Evolutionary conservation across 2,797 vertebrate species (phyloP), one percentile per base, ranked within the genome.

Genomic region (Periophthalmus magnuspinnatus): DNA sequence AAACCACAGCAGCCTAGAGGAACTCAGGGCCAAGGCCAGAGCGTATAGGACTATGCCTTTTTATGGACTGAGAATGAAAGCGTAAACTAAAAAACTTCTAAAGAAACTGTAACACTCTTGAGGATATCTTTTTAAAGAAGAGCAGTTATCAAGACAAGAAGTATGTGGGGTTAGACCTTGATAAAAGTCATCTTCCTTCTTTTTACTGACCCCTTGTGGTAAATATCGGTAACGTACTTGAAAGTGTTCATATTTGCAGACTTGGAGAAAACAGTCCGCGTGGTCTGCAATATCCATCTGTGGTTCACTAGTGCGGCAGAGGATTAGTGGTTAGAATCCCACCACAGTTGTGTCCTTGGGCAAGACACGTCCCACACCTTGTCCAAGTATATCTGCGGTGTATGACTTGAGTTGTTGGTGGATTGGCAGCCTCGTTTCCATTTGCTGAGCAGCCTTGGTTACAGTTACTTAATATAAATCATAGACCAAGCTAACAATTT

Each of bases 41-140:
- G n/a, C 5, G 2, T 34, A 14, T 4, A n/a, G 21, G 14, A 24
- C 41, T n/a, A 2, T 1, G 19, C 19, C 58, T 60, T 60, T 60
- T 60, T 34, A 16, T 19, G 58, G 33, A 33, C 16, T 9, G 59
- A 21, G 41, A 81, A 62, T 2, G 57, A 76, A 77, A 73, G 57
- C 10, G 58, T 28, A 19, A 17, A 57, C 65, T 28, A 69, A 54
- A 66, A 65, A 73, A 64, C 55, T 0, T 22, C 5, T n/a, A 6
- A 14, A 36, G 34, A 13, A 38, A 62, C 19, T 14, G 19, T 41
- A 21, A 61, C 61, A 61, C 9, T 21, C 9, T 38, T 5, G 8
- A 2, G 24, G 54, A 2, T 4, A 22, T 21, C 9, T 22, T 22
- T 2, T 2, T 21, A 22, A 32, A 59, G 17, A 17, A 34, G 17